Evolutionary conservation across 2,888 invertebrate species (phyloP).

Genomic region (Rhaphigaster nebulosa): DNA sequence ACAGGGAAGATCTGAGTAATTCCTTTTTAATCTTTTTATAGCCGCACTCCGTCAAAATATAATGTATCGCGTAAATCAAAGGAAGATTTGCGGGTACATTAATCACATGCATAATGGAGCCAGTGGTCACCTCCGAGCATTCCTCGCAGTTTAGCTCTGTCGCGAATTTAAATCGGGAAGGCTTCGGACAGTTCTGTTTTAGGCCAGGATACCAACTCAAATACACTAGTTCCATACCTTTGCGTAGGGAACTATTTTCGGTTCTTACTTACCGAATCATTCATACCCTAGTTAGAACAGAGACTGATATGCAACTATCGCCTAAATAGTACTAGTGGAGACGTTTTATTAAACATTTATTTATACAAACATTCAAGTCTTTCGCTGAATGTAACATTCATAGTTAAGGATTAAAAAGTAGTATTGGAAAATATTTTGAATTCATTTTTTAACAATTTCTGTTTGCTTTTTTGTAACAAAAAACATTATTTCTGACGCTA

Average conservation of each 20-base stretch:
- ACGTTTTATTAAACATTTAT: no score
- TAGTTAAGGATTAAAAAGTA: no score
- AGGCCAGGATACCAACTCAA: not conserved
- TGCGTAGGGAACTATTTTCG: not conserved
- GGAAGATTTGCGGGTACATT: not conserved
- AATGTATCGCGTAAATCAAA: constrained; percentile 13
- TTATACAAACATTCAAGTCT: no score
- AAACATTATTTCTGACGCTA: no score
- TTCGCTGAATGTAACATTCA: no score
- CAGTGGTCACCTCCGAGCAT: not conserved
- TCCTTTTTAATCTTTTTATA: constrained; percentile 48
- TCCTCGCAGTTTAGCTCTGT: not conserved
- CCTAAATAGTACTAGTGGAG: no score
- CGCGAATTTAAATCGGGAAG: not conserved
- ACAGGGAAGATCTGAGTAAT: constrained; percentile 27
- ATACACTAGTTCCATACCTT: not conserved
- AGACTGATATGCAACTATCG: no score
- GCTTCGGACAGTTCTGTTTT: not conserved
- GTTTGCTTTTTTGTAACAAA: no score
- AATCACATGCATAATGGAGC: not conserved
- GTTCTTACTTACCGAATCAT: no score
- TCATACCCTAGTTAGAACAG: no score
- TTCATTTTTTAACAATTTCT: no score
- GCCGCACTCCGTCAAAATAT: constrained; percentile 24
- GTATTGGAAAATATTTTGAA: no score